These are phyloP conservation scores for Megathymus violae DNA, from an alignment of 1,140 invertebrate species.

Conservation along the genomic window DNA sequence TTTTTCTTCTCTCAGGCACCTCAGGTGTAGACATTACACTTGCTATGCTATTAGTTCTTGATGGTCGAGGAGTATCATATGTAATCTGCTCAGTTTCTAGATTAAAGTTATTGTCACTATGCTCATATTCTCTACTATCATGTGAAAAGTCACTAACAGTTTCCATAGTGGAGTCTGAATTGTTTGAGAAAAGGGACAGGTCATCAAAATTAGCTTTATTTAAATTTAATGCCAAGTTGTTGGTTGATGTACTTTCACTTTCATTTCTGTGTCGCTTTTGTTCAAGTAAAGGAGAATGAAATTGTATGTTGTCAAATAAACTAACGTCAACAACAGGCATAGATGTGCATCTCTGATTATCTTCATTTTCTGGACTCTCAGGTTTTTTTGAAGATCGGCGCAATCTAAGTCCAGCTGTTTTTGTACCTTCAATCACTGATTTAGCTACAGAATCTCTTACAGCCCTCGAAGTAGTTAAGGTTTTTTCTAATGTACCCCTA, in stretches of 20 bases:
- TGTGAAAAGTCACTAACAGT: constrained; percentile 63
- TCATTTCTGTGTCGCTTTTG: constrained; percentile 62
- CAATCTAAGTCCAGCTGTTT: constrained; percentile 61
- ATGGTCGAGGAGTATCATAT: constrained; percentile 67
- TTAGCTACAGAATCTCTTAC: constrained; percentile 71
- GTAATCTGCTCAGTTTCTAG: constrained; percentile 51
- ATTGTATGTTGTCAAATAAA: constrained; percentile 76
- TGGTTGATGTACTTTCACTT: constrained; percentile 28
- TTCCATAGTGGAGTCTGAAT: constrained; percentile 67
- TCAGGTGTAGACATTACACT: constrained; percentile 57
- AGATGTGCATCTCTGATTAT: constrained; percentile 63
- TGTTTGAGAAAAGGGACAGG: constrained; percentile 67
- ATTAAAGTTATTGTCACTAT: constrained; percentile 44
- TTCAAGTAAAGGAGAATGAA: constrained; percentile 70
- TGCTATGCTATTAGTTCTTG: constrained; percentile 58
- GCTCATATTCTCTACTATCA: constrained; percentile 64
- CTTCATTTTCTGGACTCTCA: constrained; percentile 46
- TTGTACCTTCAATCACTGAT: constrained; percentile 70
- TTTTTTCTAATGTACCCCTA: constrained; percentile 75
- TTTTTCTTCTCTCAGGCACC: constrained; percentile 61
- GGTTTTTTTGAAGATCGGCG: constrained; percentile 52
- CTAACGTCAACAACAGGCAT: constrained; percentile 73
- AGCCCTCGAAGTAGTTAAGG: constrained; percentile 63
- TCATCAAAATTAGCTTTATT: constrained; percentile 66
- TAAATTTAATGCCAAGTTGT: constrained; percentile 50